Conservation (phyloP, 2,797 vertebrate species). For the Bothrops alternatus region DNA sequence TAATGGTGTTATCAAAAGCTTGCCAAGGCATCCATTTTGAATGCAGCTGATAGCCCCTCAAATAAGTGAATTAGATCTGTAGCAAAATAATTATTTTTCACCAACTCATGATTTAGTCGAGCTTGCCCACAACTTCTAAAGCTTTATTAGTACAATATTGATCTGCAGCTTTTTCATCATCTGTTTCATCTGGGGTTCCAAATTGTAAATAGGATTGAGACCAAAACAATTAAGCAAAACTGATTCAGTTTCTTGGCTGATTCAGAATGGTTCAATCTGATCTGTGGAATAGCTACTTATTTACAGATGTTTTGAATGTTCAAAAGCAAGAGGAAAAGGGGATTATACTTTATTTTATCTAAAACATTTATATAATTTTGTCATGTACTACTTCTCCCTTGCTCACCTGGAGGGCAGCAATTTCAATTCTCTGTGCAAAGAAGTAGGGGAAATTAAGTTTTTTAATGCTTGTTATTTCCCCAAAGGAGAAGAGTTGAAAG, state of each 20-base stretch:
- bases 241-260: background rate
- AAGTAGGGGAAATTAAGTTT: background rate
- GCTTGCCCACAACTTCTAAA: background rate
- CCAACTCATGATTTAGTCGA: background rate
- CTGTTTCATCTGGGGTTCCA: slow-evolving; percentile 10
- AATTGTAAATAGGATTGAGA: slow-evolving; percentile 25
- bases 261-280: background rate
- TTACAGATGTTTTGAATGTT: background rate
- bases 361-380: background rate
- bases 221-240: fast-evolving
- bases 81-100: background rate
- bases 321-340: background rate
- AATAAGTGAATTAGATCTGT: background rate
- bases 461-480: background rate
- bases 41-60: background rate
- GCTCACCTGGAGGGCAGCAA: background rate
- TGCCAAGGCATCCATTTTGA: background rate
- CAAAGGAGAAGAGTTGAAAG: background rate
- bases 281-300: background rate
- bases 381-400: background rate
- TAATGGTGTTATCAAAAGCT: background rate
- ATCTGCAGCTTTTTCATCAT: slow-evolving; percentile 39
- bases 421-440: background rate
- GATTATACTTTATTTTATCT: background rate
- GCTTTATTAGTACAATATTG: slow-evolving; percentile 49